Evolutionary conservation across 2,797 vertebrate genomes (phyloP).

Genomic region (Atherinosoma microstoma): DNA sequence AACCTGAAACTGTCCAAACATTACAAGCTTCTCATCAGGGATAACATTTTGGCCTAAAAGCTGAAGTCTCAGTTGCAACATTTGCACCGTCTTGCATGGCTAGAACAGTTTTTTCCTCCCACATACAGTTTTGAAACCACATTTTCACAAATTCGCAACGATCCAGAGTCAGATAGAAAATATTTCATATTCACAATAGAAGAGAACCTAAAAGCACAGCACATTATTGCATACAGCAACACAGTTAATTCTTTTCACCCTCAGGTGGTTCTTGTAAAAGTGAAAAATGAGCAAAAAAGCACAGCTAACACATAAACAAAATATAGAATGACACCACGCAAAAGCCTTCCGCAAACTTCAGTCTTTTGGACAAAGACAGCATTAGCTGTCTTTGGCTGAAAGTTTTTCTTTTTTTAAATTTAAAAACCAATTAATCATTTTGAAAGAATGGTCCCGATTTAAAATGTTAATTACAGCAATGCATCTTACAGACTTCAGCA

Average conservation of each 20-base stretch:
- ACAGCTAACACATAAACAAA: constrained; percentile 32
- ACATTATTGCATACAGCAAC: constrained; percentile 13
- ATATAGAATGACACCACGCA: constrained; percentile 53
- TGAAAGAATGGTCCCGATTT: constrained; percentile 60
- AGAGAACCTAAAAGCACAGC: background rate
- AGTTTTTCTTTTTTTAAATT: constrained; percentile 44
- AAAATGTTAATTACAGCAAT: constrained; percentile 70
- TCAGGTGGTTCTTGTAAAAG: constrained; percentile 38
- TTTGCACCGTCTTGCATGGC: background rate
- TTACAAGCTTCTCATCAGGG: constrained; percentile 23
- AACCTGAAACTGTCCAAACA: constrained; percentile 38
- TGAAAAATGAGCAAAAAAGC: constrained; percentile 21
- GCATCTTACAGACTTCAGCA: constrained; percentile 57
- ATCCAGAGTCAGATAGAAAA: background rate
- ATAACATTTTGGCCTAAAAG: constrained; percentile 7
- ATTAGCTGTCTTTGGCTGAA: constrained; percentile 38
- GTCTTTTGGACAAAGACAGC: constrained; percentile 24
- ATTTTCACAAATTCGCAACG: background rate
- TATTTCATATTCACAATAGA: constrained; percentile 1
- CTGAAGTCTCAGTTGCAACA: background rate
- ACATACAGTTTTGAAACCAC: background rate
- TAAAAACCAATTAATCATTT: constrained; percentile 68
- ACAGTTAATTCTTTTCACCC: constrained; percentile 34
- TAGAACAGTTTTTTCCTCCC: constrained; percentile 3
- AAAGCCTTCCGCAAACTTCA: constrained; percentile 37